phyloP scores from a whole-genome alignment of 1,140 invertebrate species.

The Pogonus chalceus region DNA sequence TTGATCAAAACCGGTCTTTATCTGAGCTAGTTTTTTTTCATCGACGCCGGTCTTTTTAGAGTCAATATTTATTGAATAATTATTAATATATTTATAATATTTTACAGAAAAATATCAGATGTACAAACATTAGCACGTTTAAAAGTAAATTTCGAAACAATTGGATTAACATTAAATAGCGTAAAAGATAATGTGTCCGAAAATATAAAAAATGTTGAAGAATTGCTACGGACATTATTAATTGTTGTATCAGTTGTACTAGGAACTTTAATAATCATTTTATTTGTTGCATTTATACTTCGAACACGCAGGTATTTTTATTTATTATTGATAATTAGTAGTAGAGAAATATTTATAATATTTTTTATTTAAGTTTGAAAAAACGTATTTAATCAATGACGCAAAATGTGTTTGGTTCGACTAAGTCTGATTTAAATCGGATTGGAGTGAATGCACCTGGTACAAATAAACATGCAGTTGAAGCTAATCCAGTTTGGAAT shows the following conservation, averaged over 20 bases:
- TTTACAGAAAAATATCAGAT: slow-evolving; percentile 33
- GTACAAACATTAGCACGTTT: slow-evolving; percentile 33
- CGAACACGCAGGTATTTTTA: slow-evolving; percentile 40
- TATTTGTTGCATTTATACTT: slow-evolving; percentile 39
- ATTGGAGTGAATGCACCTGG: slow-evolving; percentile 46
- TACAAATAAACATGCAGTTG: slow-evolving; percentile 54
- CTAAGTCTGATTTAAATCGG: slow-evolving; percentile 46
- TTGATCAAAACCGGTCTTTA: too few relatives aligned
- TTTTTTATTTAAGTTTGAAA: slow-evolving; percentile 35
- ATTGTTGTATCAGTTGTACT: slow-evolving; percentile 40
- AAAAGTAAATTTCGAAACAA: slow-evolving; percentile 29
- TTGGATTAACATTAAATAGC: slow-evolving; percentile 35
- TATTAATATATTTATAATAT: slow-evolving; percentile 14
- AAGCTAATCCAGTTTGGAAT: slow-evolving; percentile 56
- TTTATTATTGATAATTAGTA: neutral
- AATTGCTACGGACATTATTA: slow-evolving; percentile 37
- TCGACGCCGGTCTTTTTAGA: too few relatives aligned
- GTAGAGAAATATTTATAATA: neutral
- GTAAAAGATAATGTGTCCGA: slow-evolving; percentile 30
- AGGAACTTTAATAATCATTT: slow-evolving; percentile 35
- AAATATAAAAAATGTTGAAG: slow-evolving; percentile 22
- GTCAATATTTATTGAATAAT: too few relatives aligned
- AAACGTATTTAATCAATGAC: slow-evolving; percentile 45
- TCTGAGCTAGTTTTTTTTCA: too few relatives aligned
- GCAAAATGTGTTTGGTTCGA: slow-evolving; percentile 48